Base-by-base conservation (phyloP, 2,797 vertebrate genomes). In the Cirrhinus molitorella region DNA sequence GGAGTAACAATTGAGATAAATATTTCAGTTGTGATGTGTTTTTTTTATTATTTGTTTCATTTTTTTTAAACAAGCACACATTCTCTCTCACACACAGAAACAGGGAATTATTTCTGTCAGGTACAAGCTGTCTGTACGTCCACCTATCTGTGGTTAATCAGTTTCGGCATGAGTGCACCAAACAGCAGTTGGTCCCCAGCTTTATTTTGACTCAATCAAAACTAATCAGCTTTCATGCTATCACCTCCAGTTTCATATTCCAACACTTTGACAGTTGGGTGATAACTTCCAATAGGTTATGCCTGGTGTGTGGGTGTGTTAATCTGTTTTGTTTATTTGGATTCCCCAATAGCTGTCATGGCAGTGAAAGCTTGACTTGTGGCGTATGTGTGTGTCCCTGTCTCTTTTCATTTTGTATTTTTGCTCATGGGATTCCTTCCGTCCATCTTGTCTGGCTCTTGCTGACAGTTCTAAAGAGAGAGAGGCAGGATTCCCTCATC, bases 401-500 rank as follows among this genome's bases (percentile, higher is more conserved):
- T 71, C 61, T n/a, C 55, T 81, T 79, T 71, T 68, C 45, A 67
- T 83, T 86, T 83, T 76, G 79, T 67, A 66, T 61, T 83, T 49
- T 70, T 71, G 51, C 85, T 83, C 83, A 82, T 78, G 66, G 85
- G 85, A 87, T 74, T 79, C 78, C 66, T 67, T 85, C 80, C 49
- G 47, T n/a, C 51, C 67, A 79, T 79, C 63, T 55, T 86, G 77
- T 83, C 59, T 77, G 51, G 81, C 66, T 70, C 17, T 79, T 25
- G 59, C 63, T 83, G 82, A 87, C 86, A 84, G 81, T 80, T 83
- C 72, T 84, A 87, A 85, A 68, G 47, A 76, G 81, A 86, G 81
- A 81, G 73, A 80, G 79, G 77, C 76, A 80, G 81, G 83, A 88
- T 61, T 86, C 82, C 87, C 85, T 88, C 83, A 86, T 81, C 86